These are phyloP conservation scores for Magallana nippona DNA, from an alignment of 2,888 invertebrate genomes.

Conservation along the genomic window DNA sequence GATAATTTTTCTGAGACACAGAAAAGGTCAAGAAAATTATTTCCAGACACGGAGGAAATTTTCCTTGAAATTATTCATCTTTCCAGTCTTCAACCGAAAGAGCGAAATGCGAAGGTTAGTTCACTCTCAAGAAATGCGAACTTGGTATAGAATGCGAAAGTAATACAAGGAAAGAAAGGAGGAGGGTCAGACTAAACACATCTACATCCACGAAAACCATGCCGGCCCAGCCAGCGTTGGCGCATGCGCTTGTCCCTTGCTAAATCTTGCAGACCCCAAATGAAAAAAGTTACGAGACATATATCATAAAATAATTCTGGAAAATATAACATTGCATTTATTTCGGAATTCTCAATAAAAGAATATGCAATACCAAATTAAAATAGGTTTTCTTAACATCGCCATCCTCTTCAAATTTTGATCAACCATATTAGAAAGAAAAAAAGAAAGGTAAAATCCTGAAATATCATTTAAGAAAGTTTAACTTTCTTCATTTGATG, in stretches of 20 bases:
- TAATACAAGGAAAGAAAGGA: not conserved
- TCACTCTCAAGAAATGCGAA: not conserved
- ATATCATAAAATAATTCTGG: not conserved
- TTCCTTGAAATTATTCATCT: not conserved
- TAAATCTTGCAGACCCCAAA: constrained; percentile 24
- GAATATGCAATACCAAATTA: too few species aligned
- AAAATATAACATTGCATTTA: not conserved
- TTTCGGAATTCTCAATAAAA: too few species aligned
- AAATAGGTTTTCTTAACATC: too few species aligned
- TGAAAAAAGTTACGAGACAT: not conserved
- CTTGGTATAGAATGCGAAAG: not conserved
- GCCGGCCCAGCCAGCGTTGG: not conserved
- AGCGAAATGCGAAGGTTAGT: not conserved
- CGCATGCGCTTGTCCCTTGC: constrained; percentile 30
- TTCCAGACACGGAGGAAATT: not conserved
- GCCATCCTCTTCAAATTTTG: too few species aligned
- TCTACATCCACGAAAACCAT: constrained; percentile 22
- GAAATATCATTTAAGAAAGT: not conserved
- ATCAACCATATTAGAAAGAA: not conserved
- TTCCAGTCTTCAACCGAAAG: not conserved
- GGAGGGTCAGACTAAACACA: not conserved
- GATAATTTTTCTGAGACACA: not conserved
- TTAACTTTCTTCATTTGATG: not conserved
- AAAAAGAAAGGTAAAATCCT: not conserved
- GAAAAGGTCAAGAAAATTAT: constrained; percentile 1